phyloP scores from a whole-genome alignment of 2,888 invertebrate species.

The Disparrhopalites patrizii region DNA sequence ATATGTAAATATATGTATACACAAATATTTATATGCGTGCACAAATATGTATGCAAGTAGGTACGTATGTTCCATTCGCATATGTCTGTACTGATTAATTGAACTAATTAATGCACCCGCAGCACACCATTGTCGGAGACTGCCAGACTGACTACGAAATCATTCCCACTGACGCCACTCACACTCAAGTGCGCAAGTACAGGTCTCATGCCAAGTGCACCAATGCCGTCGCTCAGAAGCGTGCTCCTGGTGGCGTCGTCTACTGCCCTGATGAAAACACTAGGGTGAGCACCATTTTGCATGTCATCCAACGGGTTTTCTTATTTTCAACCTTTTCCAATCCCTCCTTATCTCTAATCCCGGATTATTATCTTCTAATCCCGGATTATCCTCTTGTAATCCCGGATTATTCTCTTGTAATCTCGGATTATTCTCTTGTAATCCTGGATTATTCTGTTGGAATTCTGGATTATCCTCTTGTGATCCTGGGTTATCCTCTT shows the following conservation, averaged over 20 bases:
- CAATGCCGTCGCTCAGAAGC: slow-evolving; percentile 33
- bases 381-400: too few relatives aligned
- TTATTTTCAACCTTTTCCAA: not conserved
- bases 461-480: too few relatives aligned
- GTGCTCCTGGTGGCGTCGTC: slow-evolving; percentile 36
- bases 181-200: slow-evolving; percentile 44
- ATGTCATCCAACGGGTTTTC: not conserved
- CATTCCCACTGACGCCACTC: slow-evolving; percentile 31
- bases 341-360: not conserved
- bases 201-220: slow-evolving; percentile 40
- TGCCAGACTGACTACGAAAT: slow-evolving; percentile 45
- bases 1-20: too few relatives aligned
- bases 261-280: slow-evolving; percentile 43
- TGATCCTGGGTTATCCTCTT: too few relatives aligned
- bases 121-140: slow-evolving; percentile 47
- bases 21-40: too few relatives aligned
- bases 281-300: slow-evolving; percentile 30
- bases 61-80: too few relatives aligned
- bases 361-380: too few relatives aligned
- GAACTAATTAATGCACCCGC: not conserved
- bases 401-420: too few relatives aligned
- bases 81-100: not conserved
- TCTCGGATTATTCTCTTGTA: too few relatives aligned
- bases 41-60: too few relatives aligned
- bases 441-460: too few relatives aligned